phyloP scores from a whole-genome alignment of 2,113 vertebrate genomes.

The Pelobates fuscus region DNA sequence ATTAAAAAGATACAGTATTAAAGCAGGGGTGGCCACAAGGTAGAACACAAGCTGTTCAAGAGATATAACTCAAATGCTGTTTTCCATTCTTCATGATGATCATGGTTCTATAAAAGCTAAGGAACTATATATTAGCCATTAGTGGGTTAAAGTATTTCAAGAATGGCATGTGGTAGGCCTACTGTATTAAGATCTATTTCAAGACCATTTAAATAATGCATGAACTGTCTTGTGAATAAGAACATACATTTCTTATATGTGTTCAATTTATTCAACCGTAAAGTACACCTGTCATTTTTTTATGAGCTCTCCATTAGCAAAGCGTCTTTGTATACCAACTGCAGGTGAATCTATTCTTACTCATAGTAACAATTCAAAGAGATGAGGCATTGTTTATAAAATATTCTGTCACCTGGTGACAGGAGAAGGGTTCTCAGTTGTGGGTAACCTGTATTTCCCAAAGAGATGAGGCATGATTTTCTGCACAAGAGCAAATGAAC shows the following conservation, averaged over 20 bases:
- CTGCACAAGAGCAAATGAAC: not conserved
- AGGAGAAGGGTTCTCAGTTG: too few relatives aligned
- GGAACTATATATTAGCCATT: too few relatives aligned
- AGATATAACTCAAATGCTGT: too few relatives aligned
- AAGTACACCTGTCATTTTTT: constrained; percentile 39
- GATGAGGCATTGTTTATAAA: too few relatives aligned
- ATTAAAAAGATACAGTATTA: too few relatives aligned
- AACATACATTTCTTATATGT: constrained; percentile 43
- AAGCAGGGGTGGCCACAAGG: too few relatives aligned
- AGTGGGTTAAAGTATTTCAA: not conserved
- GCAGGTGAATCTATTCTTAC: constrained; percentile 1
- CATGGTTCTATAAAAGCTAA: too few relatives aligned
- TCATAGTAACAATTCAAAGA: not conserved
- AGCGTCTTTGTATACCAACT: constrained; percentile 14
- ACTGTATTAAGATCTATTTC: constrained; percentile 42
- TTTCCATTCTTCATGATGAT: too few relatives aligned
- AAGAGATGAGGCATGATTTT: constrained; percentile 3
- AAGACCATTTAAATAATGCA: constrained; percentile 36
- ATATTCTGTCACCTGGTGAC: too few relatives aligned
- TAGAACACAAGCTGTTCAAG: too few relatives aligned
- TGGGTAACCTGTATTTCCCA: too few relatives aligned
- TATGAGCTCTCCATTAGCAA: constrained; percentile 34
- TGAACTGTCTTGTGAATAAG: constrained; percentile 37
- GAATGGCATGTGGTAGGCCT: constrained; percentile 25
- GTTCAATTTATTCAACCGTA: constrained; percentile 41